Percentiles rank a stretch among this genome's conserved stretches.
Evolutionary conservation across 2,797 vertebrate species (phyloP).

Genomic region (Melanotaenia nigrans): DNA sequence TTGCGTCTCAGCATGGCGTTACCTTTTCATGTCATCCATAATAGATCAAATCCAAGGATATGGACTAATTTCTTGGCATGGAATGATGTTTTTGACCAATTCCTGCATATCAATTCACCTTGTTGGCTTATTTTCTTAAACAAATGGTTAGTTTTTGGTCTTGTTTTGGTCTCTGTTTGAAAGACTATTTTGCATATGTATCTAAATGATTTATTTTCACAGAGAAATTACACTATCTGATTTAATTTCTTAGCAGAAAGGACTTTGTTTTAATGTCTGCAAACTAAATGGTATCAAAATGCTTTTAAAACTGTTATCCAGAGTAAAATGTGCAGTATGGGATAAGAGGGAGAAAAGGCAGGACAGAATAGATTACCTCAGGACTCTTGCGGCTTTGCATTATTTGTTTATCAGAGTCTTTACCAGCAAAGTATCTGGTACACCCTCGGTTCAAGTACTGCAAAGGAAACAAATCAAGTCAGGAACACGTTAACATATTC

Average conservation of each 20-base stretch:
- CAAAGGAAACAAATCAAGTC: constrained; percentile 15
- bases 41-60: constrained; percentile 63
- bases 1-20: constrained; percentile 15
- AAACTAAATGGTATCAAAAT: not conserved
- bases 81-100: constrained; percentile 12
- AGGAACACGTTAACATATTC: constrained; percentile 30
- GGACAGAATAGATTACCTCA: constrained; percentile 84
- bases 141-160: not conserved
- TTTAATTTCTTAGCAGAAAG: not conserved
- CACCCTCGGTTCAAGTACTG: constrained; percentile 98
- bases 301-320: not conserved
- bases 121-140: not conserved
- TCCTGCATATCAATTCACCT: no score
- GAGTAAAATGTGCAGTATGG: not conserved
- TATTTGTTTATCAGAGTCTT: constrained; percentile 96
- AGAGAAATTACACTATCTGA: not conserved
- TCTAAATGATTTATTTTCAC: constrained; percentile 3
- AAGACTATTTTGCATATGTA: not conserved
- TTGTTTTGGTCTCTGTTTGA: not conserved
- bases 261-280: not conserved
- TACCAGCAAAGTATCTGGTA: constrained; percentile 94
- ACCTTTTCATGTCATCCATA: constrained; percentile 51
- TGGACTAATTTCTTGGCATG: constrained; percentile 51
- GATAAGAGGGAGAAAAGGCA: not conserved
- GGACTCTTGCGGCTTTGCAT: constrained; percentile 95